Percentiles rank a stretch among this genome's conserved stretches.
Evolutionary conservation across 2,113 vertebrate species (phyloP).

Genomic region (Taxidea taxus): DNA sequence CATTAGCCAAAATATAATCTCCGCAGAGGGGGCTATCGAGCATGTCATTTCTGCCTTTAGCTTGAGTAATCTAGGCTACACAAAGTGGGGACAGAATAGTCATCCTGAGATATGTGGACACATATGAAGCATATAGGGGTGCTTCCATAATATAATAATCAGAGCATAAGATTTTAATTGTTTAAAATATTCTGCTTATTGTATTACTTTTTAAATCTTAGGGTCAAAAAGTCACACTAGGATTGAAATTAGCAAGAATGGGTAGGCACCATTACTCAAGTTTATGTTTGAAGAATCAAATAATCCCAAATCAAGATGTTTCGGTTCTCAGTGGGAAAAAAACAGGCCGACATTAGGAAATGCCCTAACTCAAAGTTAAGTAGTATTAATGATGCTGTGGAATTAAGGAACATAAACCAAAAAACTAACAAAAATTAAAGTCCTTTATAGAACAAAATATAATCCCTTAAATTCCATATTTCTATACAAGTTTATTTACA

Average conservation of each 20-base stretch:
- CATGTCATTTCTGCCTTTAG: neutral
- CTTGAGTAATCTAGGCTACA: neutral
- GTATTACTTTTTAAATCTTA: neutral
- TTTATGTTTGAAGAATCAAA: neutral
- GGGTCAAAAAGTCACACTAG: neutral
- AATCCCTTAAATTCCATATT: neutral
- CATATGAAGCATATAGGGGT: neutral
- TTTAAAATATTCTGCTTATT: neutral
- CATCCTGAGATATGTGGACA: neutral
- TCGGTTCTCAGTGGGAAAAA: neutral
- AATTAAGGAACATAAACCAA: neutral
- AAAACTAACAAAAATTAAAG: neutral
- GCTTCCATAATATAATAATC: neutral
- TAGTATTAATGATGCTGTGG: neutral
- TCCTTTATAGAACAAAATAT: constrained; percentile 20
- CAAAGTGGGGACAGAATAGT: neutral
- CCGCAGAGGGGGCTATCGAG: neutral
- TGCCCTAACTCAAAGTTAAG: neutral
- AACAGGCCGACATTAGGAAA: neutral
- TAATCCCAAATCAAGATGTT: neutral
- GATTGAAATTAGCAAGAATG: neutral
- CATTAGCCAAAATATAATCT: neutral
- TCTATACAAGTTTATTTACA: neutral
- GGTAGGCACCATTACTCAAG: neutral
- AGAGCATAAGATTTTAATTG: neutral